These are phyloP conservation scores for Agapostemon virescens DNA, from an alignment of 2,888 invertebrate species.

Conservation along the genomic window DNA sequence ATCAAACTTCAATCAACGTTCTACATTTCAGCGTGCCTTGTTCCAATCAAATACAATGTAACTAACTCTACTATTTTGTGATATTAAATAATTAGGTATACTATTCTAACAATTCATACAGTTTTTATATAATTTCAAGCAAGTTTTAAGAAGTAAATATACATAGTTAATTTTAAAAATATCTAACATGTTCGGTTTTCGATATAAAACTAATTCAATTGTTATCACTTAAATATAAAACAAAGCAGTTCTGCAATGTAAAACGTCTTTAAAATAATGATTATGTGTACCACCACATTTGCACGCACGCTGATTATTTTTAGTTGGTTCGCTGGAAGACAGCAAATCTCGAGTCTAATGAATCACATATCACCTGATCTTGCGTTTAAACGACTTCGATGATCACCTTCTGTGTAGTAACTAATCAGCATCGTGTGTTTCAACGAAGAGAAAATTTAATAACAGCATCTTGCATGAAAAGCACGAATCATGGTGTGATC, in stretches of 20 bases:
- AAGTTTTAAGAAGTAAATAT: neutral
- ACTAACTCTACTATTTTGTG: neutral
- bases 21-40: constrained; percentile 42
- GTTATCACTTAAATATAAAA: neutral
- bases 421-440: constrained; percentile 39
- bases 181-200: neutral
- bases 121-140: neutral
- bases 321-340: constrained; percentile 47
- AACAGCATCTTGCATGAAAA: constrained; percentile 30
- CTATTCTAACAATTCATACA: neutral
- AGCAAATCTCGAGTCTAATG: constrained; percentile 20
- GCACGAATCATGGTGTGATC: constrained; percentile 36
- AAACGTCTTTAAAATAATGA: constrained; percentile 58
- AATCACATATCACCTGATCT: constrained; percentile 40
- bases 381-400: constrained; percentile 43
- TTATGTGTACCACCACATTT: constrained; percentile 49
- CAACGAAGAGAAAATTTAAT: constrained; percentile 26
- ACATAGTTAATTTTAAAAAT: neutral
- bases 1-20: constrained; percentile 61
- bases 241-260: constrained; percentile 48
- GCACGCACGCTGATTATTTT: constrained; percentile 60
- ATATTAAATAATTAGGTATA: neutral
- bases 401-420: constrained; percentile 31
- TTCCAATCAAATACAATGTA: neutral
- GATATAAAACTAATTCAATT: neutral